Conservation (phyloP, 2,113 vertebrate species). For the Caranx melampygus region DNA sequence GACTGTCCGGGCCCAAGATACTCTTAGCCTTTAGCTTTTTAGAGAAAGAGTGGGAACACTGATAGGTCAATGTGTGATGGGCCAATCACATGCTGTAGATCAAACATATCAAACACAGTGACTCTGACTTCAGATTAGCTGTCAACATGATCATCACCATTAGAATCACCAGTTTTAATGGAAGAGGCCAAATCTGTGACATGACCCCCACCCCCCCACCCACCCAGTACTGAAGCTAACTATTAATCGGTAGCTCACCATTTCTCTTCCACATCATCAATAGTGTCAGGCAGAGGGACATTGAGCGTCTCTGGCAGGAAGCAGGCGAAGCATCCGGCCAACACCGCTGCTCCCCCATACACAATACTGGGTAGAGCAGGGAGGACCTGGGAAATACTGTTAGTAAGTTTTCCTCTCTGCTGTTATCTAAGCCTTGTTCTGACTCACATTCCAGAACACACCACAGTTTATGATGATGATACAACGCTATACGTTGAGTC, state of each 20-base stretch:
- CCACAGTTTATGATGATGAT: background rate
- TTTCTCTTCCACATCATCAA: conserved; percentile 86
- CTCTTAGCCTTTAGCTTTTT: too few relatives aligned
- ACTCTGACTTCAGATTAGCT: too few relatives aligned
- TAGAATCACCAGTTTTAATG: too few relatives aligned
- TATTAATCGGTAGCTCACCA: conserved; percentile 62
- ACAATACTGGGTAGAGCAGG: conserved; percentile 86
- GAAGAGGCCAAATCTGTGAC: too few relatives aligned
- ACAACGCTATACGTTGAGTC: background rate
- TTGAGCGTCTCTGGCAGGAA: conserved; percentile 91
- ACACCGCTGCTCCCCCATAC: conserved; percentile 84
- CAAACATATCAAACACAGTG: too few relatives aligned
- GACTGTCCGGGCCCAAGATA: too few relatives aligned
- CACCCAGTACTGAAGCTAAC: background rate
- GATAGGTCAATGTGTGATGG: too few relatives aligned
- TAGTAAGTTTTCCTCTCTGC: background rate
- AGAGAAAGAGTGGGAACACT: too few relatives aligned
- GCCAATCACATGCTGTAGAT: too few relatives aligned
- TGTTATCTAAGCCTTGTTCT: background rate
- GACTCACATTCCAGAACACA: background rate
- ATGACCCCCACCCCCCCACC: too few relatives aligned
- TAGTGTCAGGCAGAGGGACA: conserved; percentile 87
- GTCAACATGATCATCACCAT: too few relatives aligned
- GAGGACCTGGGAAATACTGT: conserved; percentile 72
- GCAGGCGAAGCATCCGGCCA: conserved; percentile 77